Evolutionary conservation across 2,797 vertebrate genomes (phyloP), one percentile per base, ranked within the genome.

Genomic region (Cossypha polioptera): DNA sequence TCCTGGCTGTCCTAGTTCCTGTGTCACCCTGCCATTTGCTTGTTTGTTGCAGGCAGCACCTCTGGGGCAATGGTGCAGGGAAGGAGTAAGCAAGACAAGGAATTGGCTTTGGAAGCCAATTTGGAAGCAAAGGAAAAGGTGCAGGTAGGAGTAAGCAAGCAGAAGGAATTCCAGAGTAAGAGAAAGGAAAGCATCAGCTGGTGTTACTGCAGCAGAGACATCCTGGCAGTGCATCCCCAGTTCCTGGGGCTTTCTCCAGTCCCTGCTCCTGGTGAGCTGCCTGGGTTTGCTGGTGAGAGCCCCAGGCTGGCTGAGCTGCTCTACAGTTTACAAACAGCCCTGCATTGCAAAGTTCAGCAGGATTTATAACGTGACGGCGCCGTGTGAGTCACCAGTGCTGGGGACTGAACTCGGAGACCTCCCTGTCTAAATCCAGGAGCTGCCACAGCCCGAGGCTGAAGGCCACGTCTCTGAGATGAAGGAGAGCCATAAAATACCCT

Each of bases 351-450:
- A 90, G 90, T 79, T 92, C 86, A 73, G 33, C 59, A 24, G 86
- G 86, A 96, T 92, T 94, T 94, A 95, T 57, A 55, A 22, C 0
- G 2, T 1, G 53, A 11, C 1, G 3, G 84, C 1, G 1, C 61
- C 4, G 40, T 1, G 43, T 95, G 92, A 95, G 93, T 94, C 94
- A 95, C 53, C 91, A 85, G 94, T 1, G 3, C 88, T 58, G 77
- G 33, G 33, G 43, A 68, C 55, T 94, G 94, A 90, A 48, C 93
- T 81, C 1, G 0, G 58, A 63, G 80, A 76, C 83, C 88, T 90
- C 80, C 13, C 40, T 0, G 0, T 53, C 53, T 95, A 88, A 94
- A 96, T 94, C 88, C 71, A 47, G 11, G 67, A 61, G 74, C 80
- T 68, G 92, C 88, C 87, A 47, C 63, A 92, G 94, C 80, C 55